These are phyloP conservation scores for Epizoanthus rinbou DNA, from an alignment of 92 coral and sea anemone species.

Conservation along the genomic window DNA sequence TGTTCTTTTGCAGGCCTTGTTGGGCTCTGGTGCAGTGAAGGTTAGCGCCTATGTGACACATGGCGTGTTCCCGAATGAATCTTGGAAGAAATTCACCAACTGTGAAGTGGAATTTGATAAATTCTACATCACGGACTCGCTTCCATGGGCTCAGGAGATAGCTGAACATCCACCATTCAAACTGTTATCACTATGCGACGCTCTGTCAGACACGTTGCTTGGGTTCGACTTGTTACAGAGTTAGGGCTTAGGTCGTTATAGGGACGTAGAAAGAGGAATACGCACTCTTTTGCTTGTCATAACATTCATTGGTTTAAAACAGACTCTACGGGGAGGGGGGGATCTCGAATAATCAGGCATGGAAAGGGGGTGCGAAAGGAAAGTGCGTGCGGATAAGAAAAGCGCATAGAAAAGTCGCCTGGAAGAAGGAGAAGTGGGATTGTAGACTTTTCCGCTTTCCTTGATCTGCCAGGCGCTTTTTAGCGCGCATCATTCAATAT, in stretches of 20 bases:
- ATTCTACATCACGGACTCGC: slow-evolving; percentile 98
- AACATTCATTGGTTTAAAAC: no score
- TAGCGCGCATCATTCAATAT: no score
- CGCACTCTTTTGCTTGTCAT: no score
- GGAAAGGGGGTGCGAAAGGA: no score
- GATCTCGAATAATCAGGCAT: no score
- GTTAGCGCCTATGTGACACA: slow-evolving; percentile 97
- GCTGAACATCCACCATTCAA: slow-evolving; percentile 83
- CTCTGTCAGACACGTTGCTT: slow-evolving; percentile 82
- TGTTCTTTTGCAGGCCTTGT: slow-evolving; percentile 65
- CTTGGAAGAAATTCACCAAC: slow-evolving; percentile 91
- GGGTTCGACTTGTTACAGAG: slow-evolving; percentile 93
- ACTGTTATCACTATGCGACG: slow-evolving; percentile 87
- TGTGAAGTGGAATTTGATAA: slow-evolving; percentile 85
- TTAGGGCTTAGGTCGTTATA: slow-evolving; percentile 3
- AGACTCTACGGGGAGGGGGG: no score
- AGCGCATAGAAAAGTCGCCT: no score
- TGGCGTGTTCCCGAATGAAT: slow-evolving; percentile 91
- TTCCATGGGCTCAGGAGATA: slow-evolving; percentile 81
- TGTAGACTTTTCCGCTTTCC: no score
- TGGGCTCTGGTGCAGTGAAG: slow-evolving; percentile 80
- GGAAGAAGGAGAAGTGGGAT: no score
- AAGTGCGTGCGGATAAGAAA: no score
- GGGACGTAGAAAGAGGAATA: no score
- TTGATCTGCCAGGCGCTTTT: no score